Evolutionary conservation across 2,797 vertebrate species (phyloP), one percentile per base, ranked within the genome.

Genomic region (Platalea minor): DNA sequence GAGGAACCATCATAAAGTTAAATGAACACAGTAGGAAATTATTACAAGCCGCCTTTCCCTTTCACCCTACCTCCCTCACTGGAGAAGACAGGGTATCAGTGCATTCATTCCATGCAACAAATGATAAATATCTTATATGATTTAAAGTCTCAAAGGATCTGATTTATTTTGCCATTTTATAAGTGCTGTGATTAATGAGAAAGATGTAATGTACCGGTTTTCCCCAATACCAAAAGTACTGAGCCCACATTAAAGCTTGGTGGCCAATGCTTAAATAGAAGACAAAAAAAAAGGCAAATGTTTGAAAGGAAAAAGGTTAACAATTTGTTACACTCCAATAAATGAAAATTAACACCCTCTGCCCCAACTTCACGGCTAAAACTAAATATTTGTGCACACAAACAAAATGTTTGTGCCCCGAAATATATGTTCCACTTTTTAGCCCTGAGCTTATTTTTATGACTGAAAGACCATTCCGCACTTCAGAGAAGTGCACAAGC

Each of bases 11-110:
- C 96, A 91, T 81, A 91, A 95, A 97, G 79, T 96, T 95, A 97
- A 98, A 97, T 95, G 95, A 96, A 96, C 81, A 96, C 46, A 87
- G 91, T 68, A 82, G 80, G 92, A 97, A 97, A 96, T 78, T 95
- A 93, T 95, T 68, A 48, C 61, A 97, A 93, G 33, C 53, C 48
- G 81, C 60, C 79, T 93, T 91, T 95, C 51, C 64, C 51, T 88
- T 94, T 95, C 45, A 89, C 89, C 81, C 70, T 88, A 83, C 78
- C 67, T 72, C 73, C 75, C 70, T 89, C 80, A 84, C 51, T 85
- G 63, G 45, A 74, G 56, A 19, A 96, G 67, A 70, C 15, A 76
- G 33, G 33, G 18, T 63, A 86, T 37, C 67, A 67, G 17, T 61
- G 43, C 23, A 41, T 92, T 80, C 37, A 78, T 74, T 88, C 60